A percentile compares a stretch with the other conserved stretches of the same genome.
Conservation (phyloP, 2,797 vertebrate genomes). For the Rhinichthys osculus region DNA sequence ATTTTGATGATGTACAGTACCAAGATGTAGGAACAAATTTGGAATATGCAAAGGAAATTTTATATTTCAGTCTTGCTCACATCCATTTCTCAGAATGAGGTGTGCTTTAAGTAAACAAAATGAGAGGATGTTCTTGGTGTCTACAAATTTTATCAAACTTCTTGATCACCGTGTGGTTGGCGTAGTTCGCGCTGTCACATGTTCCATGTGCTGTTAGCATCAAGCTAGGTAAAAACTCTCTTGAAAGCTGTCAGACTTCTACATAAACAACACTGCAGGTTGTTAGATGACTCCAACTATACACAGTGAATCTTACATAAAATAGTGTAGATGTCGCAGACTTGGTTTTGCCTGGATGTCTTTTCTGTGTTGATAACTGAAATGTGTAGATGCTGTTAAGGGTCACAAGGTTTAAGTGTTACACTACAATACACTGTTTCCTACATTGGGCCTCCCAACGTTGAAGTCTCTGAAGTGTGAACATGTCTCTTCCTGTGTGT, state of each 20-base stretch:
- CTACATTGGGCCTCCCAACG: conserved; percentile 35
- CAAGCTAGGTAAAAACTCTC: background rate
- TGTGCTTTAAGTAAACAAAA: background rate
- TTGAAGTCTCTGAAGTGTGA: conserved; percentile 69
- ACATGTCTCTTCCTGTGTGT: conserved; percentile 63
- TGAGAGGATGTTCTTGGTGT: conserved; percentile 28
- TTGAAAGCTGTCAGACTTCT: background rate
- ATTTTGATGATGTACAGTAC: background rate
- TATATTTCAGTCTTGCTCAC: background rate
- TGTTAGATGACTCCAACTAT: background rate
- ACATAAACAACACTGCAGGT: background rate
- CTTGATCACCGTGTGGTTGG: conserved; percentile 19
- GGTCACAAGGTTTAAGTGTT: conserved; percentile 7
- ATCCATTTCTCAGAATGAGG: background rate
- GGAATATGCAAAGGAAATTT: background rate
- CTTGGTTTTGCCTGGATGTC: background rate
- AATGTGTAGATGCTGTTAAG: background rate
- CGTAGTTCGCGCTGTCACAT: background rate
- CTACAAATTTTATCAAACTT: conserved; percentile 24
- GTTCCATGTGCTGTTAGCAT: conserved; percentile 11
- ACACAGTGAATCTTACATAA: background rate
- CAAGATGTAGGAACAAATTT: background rate
- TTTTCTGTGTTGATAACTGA: background rate
- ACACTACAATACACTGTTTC: conserved; percentile 23
- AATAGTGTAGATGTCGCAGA: background rate